These are phyloP conservation scores for Trachops cirrhosus DNA, from an alignment of 2,797 vertebrate species.

Conservation along the genomic window DNA sequence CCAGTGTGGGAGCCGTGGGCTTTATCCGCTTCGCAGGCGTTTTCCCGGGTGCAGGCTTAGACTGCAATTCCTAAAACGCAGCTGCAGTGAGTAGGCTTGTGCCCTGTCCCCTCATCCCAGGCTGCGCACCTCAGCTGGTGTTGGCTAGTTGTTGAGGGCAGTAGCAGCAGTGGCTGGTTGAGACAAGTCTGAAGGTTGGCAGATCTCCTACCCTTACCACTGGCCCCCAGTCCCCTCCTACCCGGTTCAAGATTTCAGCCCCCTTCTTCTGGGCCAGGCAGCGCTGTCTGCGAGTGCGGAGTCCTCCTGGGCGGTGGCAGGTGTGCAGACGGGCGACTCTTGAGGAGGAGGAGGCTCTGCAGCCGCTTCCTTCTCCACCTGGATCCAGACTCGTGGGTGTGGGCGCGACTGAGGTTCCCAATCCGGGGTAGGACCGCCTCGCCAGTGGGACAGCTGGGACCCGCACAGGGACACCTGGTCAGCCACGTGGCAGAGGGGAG, in stretches of 20 bases:
- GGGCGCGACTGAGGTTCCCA: background rate
- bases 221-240: background rate
- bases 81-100: background rate
- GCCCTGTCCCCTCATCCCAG: background rate
- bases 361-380: background rate
- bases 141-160: background rate
- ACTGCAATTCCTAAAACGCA: background rate
- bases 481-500: constrained; percentile 35
- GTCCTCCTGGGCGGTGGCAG: background rate
- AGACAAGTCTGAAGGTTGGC: background rate
- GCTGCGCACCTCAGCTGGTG: background rate
- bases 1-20: background rate
- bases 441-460: background rate
- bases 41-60: background rate
- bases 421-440: background rate
- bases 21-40: background rate
- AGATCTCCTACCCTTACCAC: too few species aligned
- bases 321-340: too few species aligned
- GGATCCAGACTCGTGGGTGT: background rate
- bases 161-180: background rate
- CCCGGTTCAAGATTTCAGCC: background rate
- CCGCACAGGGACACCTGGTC: background rate
- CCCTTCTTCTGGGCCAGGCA: too few species aligned
- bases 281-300: too few species aligned
- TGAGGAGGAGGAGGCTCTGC: background rate